Evolutionary conservation across 2,888 invertebrate species (phyloP).

Genomic region (Lamproptera curius): DNA sequence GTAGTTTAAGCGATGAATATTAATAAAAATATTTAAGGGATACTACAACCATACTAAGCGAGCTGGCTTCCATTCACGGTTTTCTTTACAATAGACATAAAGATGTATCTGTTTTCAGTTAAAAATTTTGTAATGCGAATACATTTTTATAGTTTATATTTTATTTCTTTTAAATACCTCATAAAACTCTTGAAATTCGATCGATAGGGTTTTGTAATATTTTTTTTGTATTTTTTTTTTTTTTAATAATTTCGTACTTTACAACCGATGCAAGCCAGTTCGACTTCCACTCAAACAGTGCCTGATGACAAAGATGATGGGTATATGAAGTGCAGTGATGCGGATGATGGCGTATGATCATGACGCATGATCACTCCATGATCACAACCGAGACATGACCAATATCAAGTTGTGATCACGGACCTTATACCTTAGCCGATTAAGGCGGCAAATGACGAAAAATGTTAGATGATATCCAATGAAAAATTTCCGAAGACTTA

Average conservation of each 20-base stretch:
- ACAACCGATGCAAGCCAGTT: slow-evolving; percentile 40
- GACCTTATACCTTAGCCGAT: neutral
- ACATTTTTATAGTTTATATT: neutral
- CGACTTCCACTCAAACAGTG: slow-evolving; percentile 70
- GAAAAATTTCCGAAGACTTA: too few species aligned
- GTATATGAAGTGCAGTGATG: slow-evolving; percentile 67
- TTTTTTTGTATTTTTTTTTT: slow-evolving; percentile 6
- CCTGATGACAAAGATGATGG: slow-evolving; percentile 57
- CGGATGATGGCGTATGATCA: slow-evolving; percentile 62
- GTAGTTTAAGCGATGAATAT: slow-evolving; percentile 56
- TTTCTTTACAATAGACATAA: slow-evolving; percentile 3
- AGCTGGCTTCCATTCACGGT: slow-evolving; percentile 54
- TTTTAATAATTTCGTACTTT: neutral
- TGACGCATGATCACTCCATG: slow-evolving; percentile 30
- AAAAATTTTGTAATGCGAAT: neutral
- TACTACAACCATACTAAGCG: slow-evolving; percentile 67
- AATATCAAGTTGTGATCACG: neutral
- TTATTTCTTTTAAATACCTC: neutral
- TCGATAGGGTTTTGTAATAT: neutral
- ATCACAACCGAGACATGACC: slow-evolving; percentile 23
- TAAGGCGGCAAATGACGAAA: too few species aligned
- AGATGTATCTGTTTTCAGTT: neutral
- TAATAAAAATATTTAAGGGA: slow-evolving; percentile 52
- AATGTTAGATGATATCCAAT: too few species aligned
- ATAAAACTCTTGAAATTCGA: slow-evolving; percentile 13